Evolutionary conservation across 2,888 invertebrate species (phyloP), one percentile per base, ranked within the genome.

Genomic region (Patella caerulea): DNA sequence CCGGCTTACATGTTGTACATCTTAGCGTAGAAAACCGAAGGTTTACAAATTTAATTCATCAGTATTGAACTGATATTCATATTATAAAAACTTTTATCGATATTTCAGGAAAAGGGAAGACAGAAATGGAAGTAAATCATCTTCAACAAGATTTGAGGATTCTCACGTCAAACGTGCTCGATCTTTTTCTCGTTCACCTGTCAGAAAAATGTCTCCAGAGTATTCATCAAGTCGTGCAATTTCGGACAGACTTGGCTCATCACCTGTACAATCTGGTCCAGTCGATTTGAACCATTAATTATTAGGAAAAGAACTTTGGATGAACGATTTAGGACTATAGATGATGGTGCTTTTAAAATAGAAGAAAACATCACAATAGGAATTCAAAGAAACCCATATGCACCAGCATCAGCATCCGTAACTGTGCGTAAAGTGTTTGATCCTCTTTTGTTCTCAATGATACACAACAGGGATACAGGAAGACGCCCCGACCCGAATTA

Each of bases 311-410:
- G 24, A 14, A 65, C 65, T 12, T 24, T 65, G 19, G 65, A 65
- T 65, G 65, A 65, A 65, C 65, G 65, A 14, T 65, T 65, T 4
- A 19, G 65, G 14, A 65, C 65, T 5, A 12, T 24, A 14, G 65
- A 65, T 65, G 65, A 65, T 4, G 65, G 65, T 7, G 19, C 19
- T 3, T 65, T 65, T 65, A 65, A 24, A 65, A 65, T 65, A 12
- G 65, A 65, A 11, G 65, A 65, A 14, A 65, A 65, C 65, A 65
- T 65, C 65, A 65, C 65, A 9, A 65, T 65, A 15, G 65, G 65
- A 24, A 65, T 65, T 24, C 65, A 65, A 11, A 11, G 65, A 14
- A 65, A 65, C 24, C 65, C 65, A 3, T 65, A 65, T 14, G 65
- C 65, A 9, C 65, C 65, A 65, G 65, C 65, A 3, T 65, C 65